Conservation (phyloP, 1,140 invertebrate genomes). For the Acyrthosiphon pisum region DNA sequence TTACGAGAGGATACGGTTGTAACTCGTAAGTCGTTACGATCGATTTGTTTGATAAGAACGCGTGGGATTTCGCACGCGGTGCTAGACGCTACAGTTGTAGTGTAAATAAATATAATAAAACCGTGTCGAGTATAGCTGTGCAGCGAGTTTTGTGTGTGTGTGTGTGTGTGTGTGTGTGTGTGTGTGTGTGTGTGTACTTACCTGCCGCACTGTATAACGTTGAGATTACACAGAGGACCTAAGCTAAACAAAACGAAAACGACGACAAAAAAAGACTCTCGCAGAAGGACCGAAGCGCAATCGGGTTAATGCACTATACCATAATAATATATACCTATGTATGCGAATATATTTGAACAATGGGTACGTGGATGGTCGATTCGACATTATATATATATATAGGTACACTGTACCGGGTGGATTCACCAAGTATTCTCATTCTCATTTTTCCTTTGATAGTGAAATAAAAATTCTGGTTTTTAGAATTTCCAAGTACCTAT, state of each 20-base stretch:
- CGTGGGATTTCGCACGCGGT: not conserved
- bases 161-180: not conserved
- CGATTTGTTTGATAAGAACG: not conserved
- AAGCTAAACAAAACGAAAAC: not conserved
- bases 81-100: not conserved
- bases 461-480: not conserved
- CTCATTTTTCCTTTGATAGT: not conserved
- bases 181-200: not conserved
- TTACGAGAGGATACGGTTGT: not conserved
- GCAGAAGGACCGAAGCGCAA: not conserved
- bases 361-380: not conserved
- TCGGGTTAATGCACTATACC: not conserved
- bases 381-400: not conserved
- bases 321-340: not conserved
- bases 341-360: not conserved
- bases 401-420: not conserved
- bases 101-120: slow-evolving; percentile 20
- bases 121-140: not conserved
- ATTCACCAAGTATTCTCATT: not conserved
- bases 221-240: not conserved
- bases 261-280: not conserved
- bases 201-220: not conserved
- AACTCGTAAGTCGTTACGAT: not conserved
- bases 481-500: not conserved
- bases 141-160: not conserved